phyloP scores from a whole-genome alignment of 2,888 invertebrate species.

The Pyrochroa serraticornis region DNA sequence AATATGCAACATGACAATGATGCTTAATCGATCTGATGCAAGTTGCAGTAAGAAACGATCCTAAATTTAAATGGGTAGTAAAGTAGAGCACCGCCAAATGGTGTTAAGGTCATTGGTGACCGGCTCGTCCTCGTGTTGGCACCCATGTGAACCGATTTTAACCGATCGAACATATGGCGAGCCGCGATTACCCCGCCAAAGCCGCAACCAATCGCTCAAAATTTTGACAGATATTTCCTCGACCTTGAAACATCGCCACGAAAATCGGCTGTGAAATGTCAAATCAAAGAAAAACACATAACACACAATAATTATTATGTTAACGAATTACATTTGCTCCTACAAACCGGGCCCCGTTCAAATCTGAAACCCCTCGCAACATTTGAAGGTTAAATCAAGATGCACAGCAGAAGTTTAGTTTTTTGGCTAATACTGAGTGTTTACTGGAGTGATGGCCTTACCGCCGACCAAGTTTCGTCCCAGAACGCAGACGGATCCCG shows the following conservation, averaged over 20 bases:
- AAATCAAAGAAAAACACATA: slow-evolving; percentile 41
- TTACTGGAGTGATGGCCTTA: slow-evolving; percentile 45
- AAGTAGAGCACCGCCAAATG: slow-evolving; percentile 11
- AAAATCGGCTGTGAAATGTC: slow-evolving; percentile 50
- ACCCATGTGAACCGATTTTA: slow-evolving; percentile 18
- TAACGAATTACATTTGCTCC: slow-evolving; percentile 34
- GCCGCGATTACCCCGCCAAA: slow-evolving; percentile 22
- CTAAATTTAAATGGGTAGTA: no score
- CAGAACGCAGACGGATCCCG: slow-evolving; percentile 6
- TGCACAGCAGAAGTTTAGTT: slow-evolving; percentile 29
- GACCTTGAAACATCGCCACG: slow-evolving; percentile 36
- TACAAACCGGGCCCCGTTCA: slow-evolving; percentile 13
- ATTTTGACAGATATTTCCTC: slow-evolving; percentile 25
- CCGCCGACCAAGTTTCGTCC: slow-evolving; percentile 34
- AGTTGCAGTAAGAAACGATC: no score
- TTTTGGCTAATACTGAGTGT: slow-evolving; percentile 53
- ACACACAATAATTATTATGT: slow-evolving; percentile 48
- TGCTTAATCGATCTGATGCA: no score
- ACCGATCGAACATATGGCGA: slow-evolving; percentile 29
- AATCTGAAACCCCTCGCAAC: slow-evolving; percentile 12
- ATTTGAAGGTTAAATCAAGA: slow-evolving; percentile 19
- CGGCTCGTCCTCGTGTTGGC: slow-evolving; percentile 5
- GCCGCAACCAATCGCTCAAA: slow-evolving; percentile 16
- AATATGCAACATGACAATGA: no score
- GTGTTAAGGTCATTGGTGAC: slow-evolving; percentile 34